Percentiles rank a stretch among this genome's conserved stretches.
phyloP scores from a whole-genome alignment of 2,888 invertebrate species.

The Branchellion lobata region DNA sequence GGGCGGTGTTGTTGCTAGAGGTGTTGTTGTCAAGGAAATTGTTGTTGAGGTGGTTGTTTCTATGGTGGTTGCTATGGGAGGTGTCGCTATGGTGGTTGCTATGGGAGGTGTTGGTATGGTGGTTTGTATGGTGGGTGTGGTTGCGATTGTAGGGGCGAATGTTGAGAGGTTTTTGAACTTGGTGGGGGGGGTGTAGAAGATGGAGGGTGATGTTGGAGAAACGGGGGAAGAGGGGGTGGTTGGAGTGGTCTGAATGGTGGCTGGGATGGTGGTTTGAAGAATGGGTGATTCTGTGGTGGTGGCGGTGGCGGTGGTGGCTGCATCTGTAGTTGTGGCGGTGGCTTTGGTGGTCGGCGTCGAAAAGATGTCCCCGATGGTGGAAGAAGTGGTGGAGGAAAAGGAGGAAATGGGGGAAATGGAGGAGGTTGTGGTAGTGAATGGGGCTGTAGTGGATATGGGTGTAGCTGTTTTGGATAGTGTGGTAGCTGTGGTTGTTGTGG shows the following conservation, averaged over 20 bases:
- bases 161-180: background rate
- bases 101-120: background rate
- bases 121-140: background rate
- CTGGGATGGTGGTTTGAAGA: background rate
- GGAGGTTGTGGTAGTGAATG: background rate
- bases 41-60: background rate
- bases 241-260: background rate
- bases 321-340: background rate
- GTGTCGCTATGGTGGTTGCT: background rate
- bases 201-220: background rate
- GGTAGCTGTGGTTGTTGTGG: background rate
- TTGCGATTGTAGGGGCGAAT: background rate
- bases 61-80: background rate
- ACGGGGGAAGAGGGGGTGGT: background rate
- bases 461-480: background rate
- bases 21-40: background rate
- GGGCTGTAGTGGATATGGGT: background rate
- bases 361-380: background rate
- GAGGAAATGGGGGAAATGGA: background rate
- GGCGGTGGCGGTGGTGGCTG: background rate
- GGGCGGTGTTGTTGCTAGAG: background rate
- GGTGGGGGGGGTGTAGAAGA: background rate
- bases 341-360: background rate
- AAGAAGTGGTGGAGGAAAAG: background rate
- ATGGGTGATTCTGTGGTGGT: background rate